A percentile compares a stretch with the other conserved stretches of the same genome.
phyloP scores from a whole-genome alignment of 2,113 vertebrate species.

The Telmatochromis brachygnathus region DNA sequence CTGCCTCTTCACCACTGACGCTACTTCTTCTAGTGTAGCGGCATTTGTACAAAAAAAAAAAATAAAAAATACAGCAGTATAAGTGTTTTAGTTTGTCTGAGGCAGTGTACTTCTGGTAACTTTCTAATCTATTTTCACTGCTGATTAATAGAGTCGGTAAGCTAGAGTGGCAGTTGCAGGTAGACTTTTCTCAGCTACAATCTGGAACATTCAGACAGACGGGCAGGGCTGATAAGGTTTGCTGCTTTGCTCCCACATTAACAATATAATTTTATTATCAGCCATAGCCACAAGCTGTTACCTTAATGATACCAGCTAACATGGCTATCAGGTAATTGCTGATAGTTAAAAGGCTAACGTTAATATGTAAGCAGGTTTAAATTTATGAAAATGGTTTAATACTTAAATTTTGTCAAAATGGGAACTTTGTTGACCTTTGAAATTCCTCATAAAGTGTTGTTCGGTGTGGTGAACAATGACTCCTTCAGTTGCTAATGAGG shows the following conservation, averaged over 20 bases:
- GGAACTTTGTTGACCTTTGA: background rate
- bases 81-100: background rate
- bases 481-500: background rate
- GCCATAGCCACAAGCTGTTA: background rate
- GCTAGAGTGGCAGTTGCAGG: background rate
- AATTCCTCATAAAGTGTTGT: background rate
- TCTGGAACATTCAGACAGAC: background rate
- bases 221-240: background rate
- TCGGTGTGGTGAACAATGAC: background rate
- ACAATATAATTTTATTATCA: background rate
- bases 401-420: background rate
- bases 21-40: background rate
- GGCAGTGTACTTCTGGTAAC: background rate
- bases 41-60: background rate
- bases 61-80: background rate
- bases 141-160: background rate
- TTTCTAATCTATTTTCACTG: background rate
- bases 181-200: background rate
- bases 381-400: background rate
- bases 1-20: background rate
- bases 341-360: background rate
- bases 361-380: background rate
- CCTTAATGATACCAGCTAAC: background rate
- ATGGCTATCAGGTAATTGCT: background rate
- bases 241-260: background rate